Percentiles rank a stretch among this genome's conserved stretches.
Conservation (phyloP, 2,113 vertebrate species). For the Malurus elegans region DNA sequence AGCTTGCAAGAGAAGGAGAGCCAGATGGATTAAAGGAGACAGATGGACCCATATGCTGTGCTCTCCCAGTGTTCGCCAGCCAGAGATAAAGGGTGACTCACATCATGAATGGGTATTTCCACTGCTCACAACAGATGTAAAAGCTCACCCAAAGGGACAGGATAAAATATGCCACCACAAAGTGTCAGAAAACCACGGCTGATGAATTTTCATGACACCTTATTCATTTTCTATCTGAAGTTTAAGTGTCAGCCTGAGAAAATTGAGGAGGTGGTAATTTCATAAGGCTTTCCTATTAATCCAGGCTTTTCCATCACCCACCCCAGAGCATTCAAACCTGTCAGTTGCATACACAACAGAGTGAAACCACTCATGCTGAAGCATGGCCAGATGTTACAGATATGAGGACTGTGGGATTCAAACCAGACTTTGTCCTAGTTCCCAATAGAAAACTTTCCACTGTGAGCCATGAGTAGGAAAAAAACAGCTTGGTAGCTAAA, state of each 20-base stretch:
- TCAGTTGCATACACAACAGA: not conserved
- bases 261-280: not conserved
- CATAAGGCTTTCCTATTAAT: not conserved
- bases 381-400: not conserved
- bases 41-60: not conserved
- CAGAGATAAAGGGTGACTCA: constrained; percentile 32
- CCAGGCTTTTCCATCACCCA: not conserved
- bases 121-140: not conserved
- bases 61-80: not conserved
- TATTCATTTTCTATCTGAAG: not conserved
- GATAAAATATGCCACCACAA: not conserved
- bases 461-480: not conserved
- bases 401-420: not conserved
- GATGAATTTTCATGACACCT: not conserved
- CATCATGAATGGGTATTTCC: constrained; percentile 2
- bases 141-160: not conserved
- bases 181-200: not conserved
- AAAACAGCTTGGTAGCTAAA: not conserved
- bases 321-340: not conserved
- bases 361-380: not conserved
- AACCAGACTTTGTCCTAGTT: not conserved
- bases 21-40: constrained; percentile 50
- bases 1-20: not conserved
- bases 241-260: not conserved
- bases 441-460: not conserved